phyloP scores from a whole-genome alignment of 2,888 invertebrate species.

The Machimus atricapillus region DNA sequence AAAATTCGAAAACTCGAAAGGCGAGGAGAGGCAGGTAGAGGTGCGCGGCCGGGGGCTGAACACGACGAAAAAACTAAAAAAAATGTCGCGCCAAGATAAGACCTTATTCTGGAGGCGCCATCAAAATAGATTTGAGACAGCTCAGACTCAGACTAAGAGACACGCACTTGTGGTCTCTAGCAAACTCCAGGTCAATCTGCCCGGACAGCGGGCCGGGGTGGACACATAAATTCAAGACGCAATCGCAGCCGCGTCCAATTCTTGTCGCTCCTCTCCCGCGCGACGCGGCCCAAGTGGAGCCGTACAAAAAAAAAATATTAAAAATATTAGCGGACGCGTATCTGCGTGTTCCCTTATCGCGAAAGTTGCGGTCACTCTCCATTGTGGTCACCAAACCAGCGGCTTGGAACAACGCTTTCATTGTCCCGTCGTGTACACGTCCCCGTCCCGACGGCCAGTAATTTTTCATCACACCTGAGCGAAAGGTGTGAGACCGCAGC shows the following conservation, averaged over 20 bases:
- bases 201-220: not conserved
- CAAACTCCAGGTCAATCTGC: not conserved
- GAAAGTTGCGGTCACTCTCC: constrained; percentile 23
- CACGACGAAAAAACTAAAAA: constrained; percentile 41
- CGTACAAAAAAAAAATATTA: not conserved
- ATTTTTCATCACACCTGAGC: constrained; percentile 30
- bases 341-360: constrained; percentile 25
- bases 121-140: constrained; percentile 38
- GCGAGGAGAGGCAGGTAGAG: not conserved
- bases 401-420: constrained; percentile 22
- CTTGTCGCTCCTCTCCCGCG: not conserved
- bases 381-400: constrained; percentile 7
- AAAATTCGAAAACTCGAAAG: constrained; percentile 18
- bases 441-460: constrained; percentile 4
- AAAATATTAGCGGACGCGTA: constrained; percentile 24
- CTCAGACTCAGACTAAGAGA: not conserved
- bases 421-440: constrained; percentile 30
- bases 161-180: not conserved
- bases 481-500: constrained; percentile 22
- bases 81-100: constrained; percentile 50
- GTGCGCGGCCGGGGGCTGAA: not conserved
- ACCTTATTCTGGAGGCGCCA: constrained; percentile 48
- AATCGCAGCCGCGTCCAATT: not conserved
- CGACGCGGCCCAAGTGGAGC: not conserved
- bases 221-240: not conserved